Evolutionary conservation across 2,888 invertebrate genomes (phyloP).

Genomic region (Caenorhabditis sinica): DNA sequence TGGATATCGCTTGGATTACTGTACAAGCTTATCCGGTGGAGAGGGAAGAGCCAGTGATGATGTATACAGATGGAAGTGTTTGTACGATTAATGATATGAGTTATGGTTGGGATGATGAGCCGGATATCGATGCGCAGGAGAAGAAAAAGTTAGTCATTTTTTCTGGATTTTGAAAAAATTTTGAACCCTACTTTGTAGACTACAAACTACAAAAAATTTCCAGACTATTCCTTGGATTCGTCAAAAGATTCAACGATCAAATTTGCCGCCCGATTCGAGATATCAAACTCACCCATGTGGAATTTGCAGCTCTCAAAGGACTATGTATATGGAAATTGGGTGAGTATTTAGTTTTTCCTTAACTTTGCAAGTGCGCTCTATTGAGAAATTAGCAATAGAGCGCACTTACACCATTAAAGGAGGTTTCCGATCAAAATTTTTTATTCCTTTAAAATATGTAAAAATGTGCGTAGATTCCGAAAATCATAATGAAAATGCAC

Average conservation of each 20-base stretch:
- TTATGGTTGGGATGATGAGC: constrained; percentile 76
- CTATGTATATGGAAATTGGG: constrained; percentile 75
- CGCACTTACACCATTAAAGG: no score
- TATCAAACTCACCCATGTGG: constrained; percentile 65
- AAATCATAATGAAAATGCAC: no score
- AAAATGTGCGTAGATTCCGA: no score
- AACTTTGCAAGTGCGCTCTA: background rate
- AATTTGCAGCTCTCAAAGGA: constrained; percentile 73
- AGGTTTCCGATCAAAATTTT: no score
- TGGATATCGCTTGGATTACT: constrained; percentile 74
- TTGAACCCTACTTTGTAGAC: background rate
- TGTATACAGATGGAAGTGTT: constrained; percentile 71
- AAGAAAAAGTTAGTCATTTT: constrained; percentile 67
- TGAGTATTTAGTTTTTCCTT: constrained; percentile 22
- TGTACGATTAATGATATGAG: constrained; percentile 67
- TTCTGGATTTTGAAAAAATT: background rate
- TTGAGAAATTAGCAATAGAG: background rate
- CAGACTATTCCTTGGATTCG: constrained; percentile 63
- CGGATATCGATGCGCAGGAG: constrained; percentile 63
- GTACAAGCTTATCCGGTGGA: constrained; percentile 52
- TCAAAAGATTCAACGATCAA: constrained; percentile 62
- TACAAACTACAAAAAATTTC: constrained; percentile 3
- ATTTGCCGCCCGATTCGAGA: constrained; percentile 60
- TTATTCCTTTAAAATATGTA: no score
- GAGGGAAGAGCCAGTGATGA: constrained; percentile 46